Conservation (phyloP, 2,113 vertebrate species). For the Chlorodrepanis virens region DNA sequence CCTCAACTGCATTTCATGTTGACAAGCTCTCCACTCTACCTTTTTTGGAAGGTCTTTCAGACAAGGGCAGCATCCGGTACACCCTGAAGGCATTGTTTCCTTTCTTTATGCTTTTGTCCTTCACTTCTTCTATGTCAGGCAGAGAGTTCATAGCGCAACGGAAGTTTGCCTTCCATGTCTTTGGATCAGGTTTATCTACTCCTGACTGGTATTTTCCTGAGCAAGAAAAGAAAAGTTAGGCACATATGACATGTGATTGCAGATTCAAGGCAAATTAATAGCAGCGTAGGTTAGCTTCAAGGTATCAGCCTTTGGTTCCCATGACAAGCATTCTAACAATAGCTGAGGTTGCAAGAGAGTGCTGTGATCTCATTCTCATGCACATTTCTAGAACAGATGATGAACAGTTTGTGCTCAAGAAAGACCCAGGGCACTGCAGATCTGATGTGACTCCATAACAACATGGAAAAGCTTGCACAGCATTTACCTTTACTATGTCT, state of each 20-base stretch:
- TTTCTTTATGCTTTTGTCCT: conserved; percentile 94
- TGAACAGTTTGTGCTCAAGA: conserved; percentile 3
- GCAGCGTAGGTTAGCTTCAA: neutral
- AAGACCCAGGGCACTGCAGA: neutral
- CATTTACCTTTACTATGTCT: conserved; percentile 36
- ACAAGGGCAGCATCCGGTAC: conserved; percentile 90
- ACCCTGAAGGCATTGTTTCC: conserved; percentile 98
- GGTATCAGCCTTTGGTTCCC: neutral
- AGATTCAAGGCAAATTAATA: neutral
- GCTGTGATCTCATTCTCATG: neutral
- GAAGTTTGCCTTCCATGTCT: conserved; percentile 92
- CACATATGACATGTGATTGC: neutral
- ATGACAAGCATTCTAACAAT: neutral
- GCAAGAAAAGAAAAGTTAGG: neutral
- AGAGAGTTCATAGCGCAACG: conserved; percentile 90
- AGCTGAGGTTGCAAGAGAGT: neutral
- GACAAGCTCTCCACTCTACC: conserved; percentile 69
- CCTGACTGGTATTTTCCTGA: conserved; percentile 87
- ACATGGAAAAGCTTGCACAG: conserved; percentile 15
- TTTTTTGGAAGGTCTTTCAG: conserved; percentile 90
- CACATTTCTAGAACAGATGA: neutral
- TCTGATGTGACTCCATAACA: neutral
- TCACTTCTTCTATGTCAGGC: conserved; percentile 90
- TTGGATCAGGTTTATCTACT: conserved; percentile 86
- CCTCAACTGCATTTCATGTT: neutral